A percentile compares a stretch with the other conserved stretches of the same genome.
These are phyloP conservation scores for Tetrao urogallus DNA, from an alignment of 2,113 vertebrate genomes.

Conservation along the genomic window DNA sequence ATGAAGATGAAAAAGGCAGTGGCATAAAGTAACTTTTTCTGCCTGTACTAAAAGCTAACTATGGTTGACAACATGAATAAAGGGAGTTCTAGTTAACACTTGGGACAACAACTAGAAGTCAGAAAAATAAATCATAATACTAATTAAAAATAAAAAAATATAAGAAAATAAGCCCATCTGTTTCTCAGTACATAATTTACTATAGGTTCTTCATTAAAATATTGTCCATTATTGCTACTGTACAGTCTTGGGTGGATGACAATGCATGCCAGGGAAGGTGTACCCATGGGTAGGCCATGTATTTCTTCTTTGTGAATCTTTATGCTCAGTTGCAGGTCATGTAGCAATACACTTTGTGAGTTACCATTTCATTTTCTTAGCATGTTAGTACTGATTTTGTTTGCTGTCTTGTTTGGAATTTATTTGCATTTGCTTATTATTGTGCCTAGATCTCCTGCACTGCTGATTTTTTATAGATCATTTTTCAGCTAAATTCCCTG, in stretches of 20 bases:
- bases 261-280: rapidly evolving
- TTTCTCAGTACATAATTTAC: background rate
- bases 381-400: background rate
- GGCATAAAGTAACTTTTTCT: background rate
- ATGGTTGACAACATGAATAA: background rate
- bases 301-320: background rate
- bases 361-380: background rate
- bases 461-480: slow-evolving; percentile 44
- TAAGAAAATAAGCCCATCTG: background rate
- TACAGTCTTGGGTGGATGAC: background rate
- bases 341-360: background rate
- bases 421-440: slow-evolving; percentile 23
- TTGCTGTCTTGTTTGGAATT: background rate
- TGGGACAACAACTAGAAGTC: background rate
- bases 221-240: background rate
- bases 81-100: background rate
- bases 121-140: background rate
- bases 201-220: background rate
- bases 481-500: slow-evolving; percentile 23
- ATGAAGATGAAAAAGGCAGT: background rate
- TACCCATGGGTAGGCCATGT: background rate
- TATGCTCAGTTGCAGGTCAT: background rate
- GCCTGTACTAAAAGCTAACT: background rate
- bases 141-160: background rate
- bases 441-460: background rate